Percentiles rank a stretch among this genome's conserved stretches.
Conservation (phyloP, 1,140 invertebrate species). For the Ips nitidus region DNA sequence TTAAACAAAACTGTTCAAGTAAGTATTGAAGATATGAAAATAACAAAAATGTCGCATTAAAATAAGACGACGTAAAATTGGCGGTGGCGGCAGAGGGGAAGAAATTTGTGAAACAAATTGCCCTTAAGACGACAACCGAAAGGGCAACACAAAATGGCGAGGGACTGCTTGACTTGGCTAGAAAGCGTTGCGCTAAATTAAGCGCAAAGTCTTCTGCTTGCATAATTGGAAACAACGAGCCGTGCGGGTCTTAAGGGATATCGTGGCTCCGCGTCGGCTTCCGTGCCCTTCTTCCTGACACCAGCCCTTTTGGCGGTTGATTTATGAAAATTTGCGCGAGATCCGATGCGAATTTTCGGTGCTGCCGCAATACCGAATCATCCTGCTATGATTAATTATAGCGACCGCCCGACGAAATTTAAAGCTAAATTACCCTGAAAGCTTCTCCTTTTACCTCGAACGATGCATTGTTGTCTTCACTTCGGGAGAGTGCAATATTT, state of each 20-base stretch:
- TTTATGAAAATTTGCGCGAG: constrained; percentile 43
- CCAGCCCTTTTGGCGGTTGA: constrained; percentile 35
- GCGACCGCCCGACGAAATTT: background rate
- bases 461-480: too few species aligned
- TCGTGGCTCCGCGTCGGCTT: constrained; percentile 12
- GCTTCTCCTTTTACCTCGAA: too few species aligned
- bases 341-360: constrained; percentile 30
- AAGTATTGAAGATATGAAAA: too few species aligned
- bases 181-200: constrained; percentile 49
- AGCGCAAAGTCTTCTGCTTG: constrained; percentile 50
- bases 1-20: too few species aligned
- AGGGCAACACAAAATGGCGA: background rate
- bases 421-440: too few species aligned
- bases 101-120: too few species aligned
- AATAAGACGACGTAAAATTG: too few species aligned
- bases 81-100: too few species aligned
- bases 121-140: too few species aligned
- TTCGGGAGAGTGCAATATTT: too few species aligned
- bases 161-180: constrained; percentile 5
- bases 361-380: constrained; percentile 19
- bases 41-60: too few species aligned
- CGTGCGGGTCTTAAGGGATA: constrained; percentile 44
- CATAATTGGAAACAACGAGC: constrained; percentile 51
- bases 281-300: constrained; percentile 18
- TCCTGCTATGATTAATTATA: constrained; percentile 25